Conservation (phyloP, 2,113 vertebrate species). For the Danio rerio region DNA sequence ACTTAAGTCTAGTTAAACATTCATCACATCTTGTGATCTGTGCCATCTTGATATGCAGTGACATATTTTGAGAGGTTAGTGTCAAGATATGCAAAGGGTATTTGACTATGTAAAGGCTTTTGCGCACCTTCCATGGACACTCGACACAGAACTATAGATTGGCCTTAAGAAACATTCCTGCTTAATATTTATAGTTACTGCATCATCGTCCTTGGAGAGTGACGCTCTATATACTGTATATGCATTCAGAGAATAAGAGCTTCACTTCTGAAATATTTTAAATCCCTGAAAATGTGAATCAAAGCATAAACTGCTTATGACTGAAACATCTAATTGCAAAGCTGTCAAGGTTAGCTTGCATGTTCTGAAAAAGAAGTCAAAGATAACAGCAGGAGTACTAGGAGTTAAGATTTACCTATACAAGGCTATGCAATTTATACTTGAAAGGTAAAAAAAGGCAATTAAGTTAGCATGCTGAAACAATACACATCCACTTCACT, state of each 20-base stretch:
- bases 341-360: background rate
- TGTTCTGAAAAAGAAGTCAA: background rate
- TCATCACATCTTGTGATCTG: too few species aligned
- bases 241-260: background rate
- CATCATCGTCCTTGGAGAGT: background rate
- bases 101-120: too few species aligned
- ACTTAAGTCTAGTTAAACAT: too few species aligned
- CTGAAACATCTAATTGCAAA: background rate
- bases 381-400: background rate
- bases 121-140: too few species aligned
- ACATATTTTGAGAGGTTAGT: too few species aligned
- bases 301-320: background rate
- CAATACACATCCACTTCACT: slow-evolving; percentile 33
- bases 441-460: slow-evolving; percentile 17
- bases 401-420: slow-evolving; percentile 41
- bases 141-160: too few species aligned
- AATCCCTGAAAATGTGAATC: background rate
- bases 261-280: background rate
- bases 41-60: too few species aligned
- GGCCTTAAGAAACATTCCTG: background rate
- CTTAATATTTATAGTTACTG: slow-evolving; percentile 11
- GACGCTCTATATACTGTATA: background rate
- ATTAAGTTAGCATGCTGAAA: slow-evolving; percentile 55
- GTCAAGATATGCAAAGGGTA: too few species aligned
- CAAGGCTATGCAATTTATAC: slow-evolving; percentile 27